Evolutionary conservation across 2,888 invertebrate genomes (phyloP), one percentile per base, ranked within the genome.

Genomic region (Melanophora roralis): DNA sequence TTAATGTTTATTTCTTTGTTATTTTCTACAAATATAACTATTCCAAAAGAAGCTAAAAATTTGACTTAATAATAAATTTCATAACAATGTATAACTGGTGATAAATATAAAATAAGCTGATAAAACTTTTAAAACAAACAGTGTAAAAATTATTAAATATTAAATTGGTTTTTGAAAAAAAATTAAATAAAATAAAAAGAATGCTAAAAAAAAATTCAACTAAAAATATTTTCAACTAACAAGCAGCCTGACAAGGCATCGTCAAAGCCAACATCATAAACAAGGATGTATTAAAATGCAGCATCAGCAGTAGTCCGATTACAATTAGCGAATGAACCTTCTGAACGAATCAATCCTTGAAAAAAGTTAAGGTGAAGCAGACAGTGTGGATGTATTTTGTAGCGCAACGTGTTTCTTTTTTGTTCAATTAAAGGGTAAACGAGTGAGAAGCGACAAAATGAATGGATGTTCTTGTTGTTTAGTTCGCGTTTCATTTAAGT

Each of bases 401-500:
- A 11, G 21, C 12, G 40, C 36, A 62, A 62, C 6, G 43, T 64
- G 45, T 38, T 47, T n/a, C n/a, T n/a, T n/a, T n/a, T n/a, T n/a
- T n/a, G n/a, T n/a, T n/a, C n/a, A n/a, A n/a, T n/a, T n/a, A 51
- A 32, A 40, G 34, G 62, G 32, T 14, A 34, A 57, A 36, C 57
- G 36, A 69, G 47, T 19, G 19, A 45, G 60, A 23, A 45, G 19
- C 40, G 21, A 2, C 69, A 6, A 6, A 27, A 27, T 6, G 27
- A 27, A 27, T 27, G 27, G 27, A 27, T 6, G 27, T 27, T 27
- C 27, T 27, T 27, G 21, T n/a, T 36, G 62, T 19, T 27, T 55
- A 64, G 49, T 49, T 74, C 32, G 16, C 47, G 65, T 49, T 73
- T 65, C 45, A 65, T 57, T 65, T 16, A 27, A 71, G 53, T 27